Evolutionary conservation across 2,888 invertebrate genomes (phyloP).

Genomic region (Theretra japonica): DNA sequence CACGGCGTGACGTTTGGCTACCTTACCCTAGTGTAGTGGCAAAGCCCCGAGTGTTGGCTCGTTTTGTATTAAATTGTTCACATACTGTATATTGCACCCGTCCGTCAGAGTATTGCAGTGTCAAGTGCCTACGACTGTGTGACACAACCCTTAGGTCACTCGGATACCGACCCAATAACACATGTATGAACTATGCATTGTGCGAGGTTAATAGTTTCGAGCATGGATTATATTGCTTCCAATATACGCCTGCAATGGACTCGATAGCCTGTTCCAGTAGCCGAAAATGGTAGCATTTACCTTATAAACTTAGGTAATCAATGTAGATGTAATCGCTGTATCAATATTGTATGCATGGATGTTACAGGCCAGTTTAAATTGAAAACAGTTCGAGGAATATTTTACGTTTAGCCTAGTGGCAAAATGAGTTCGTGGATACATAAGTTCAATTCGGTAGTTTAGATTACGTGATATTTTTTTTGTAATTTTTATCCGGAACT

Average conservation of each 20-base stretch:
- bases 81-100: constrained; percentile 29
- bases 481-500: no score
- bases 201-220: constrained; percentile 2
- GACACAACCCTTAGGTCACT: constrained; percentile 11
- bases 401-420: no score
- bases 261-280: background rate
- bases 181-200: constrained; percentile 5
- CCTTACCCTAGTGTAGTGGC: constrained; percentile 27
- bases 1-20: constrained; percentile 15
- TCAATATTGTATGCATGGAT: background rate
- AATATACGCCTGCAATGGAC: background rate
- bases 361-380: no score
- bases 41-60: constrained; percentile 30
- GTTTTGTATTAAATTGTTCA: constrained; percentile 31
- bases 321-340: no score
- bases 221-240: constrained; percentile 1
- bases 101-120: constrained; percentile 29
- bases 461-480: no score
- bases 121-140: constrained; percentile 28
- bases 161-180: constrained; percentile 20
- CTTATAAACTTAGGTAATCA: background rate
- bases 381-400: no score
- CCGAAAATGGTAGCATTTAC: background rate
- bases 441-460: no score
- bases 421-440: no score